Conservation (phyloP, 2,888 invertebrate species). For the Mellilla xanthometata region DNA sequence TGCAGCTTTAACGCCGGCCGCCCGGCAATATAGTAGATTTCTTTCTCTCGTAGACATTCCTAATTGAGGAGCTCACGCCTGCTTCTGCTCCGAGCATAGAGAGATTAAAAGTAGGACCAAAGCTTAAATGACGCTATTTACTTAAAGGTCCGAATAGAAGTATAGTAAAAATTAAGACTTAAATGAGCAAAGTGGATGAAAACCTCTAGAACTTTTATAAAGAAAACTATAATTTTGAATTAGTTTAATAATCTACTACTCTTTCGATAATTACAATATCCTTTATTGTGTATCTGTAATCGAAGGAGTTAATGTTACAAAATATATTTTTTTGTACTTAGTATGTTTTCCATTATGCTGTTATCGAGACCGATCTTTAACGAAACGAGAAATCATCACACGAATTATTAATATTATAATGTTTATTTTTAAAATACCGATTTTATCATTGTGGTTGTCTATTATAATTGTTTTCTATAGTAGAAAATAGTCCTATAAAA, state of each 20-base stretch:
- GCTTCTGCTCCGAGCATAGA: constrained; percentile 19
- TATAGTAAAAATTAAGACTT: not conserved
- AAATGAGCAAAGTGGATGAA: too few relatives aligned
- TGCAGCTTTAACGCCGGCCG: constrained; percentile 31
- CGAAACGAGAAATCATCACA: constrained; percentile 36
- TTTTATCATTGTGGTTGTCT: constrained; percentile 27
- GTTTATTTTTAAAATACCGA: constrained; percentile 35
- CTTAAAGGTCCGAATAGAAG: constrained; percentile 15
- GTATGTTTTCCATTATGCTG: too few relatives aligned
- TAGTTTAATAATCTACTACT: too few relatives aligned
- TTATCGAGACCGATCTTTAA: constrained; percentile 25
- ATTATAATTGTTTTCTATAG: constrained; percentile 17
- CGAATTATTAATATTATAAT: constrained; percentile 31
- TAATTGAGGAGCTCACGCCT: constrained; percentile 24
- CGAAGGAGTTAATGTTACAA: too few relatives aligned
- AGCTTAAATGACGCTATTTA: constrained; percentile 12
- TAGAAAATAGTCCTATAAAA: constrained; percentile 42
- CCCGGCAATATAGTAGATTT: not conserved
- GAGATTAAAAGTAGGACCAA: constrained; percentile 20
- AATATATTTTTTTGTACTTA: too few relatives aligned
- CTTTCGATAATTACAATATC: too few relatives aligned
- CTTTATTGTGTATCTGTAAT: too few relatives aligned
- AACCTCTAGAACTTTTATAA: too few relatives aligned
- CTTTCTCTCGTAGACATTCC: constrained; percentile 33
- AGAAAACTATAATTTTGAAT: too few relatives aligned